These are phyloP conservation scores for Drosophila athabasca DNA, from an alignment of 1,140 invertebrate genomes.

Conservation along the genomic window DNA sequence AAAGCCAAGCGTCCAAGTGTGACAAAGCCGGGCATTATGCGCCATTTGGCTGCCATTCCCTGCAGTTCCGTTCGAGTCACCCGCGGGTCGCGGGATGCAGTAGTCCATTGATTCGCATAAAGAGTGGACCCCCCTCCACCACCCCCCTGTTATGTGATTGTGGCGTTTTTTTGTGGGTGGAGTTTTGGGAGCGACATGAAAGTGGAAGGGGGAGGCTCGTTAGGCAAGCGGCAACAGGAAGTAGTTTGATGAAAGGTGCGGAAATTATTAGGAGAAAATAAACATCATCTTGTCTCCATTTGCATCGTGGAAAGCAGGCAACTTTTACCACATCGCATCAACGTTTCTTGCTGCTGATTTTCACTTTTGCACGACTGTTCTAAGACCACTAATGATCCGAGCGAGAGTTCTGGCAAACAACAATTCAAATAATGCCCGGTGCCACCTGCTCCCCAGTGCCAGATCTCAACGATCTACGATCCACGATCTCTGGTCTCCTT, in stretches of 20 bases:
- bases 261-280: conserved; percentile 9
- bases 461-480: too few species aligned
- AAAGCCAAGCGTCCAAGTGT: conserved; percentile 55
- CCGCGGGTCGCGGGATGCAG: conserved; percentile 32
- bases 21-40: conserved; percentile 70
- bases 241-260: conserved; percentile 4
- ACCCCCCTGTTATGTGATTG: conserved; percentile 36
- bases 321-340: too few species aligned
- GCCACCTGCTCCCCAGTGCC: too few species aligned
- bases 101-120: conserved; percentile 38
- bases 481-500: background rate
- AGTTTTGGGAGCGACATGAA: conserved; percentile 9
- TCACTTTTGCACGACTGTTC: conserved; percentile 30
- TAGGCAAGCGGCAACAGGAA: conserved; percentile 33
- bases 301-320: background rate
- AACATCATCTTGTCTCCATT: background rate
- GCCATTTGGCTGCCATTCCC: conserved; percentile 39
- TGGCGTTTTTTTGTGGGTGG: background rate
- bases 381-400: conserved; percentile 10
- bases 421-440: conserved; percentile 35
- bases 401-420: conserved; percentile 22
- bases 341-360: conserved; percentile 23
- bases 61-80: conserved; percentile 55
- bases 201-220: background rate
- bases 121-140: background rate